Evolutionary conservation across 2,113 vertebrate genomes (phyloP).

Genomic region (Apistogramma diplotaenia): DNA sequence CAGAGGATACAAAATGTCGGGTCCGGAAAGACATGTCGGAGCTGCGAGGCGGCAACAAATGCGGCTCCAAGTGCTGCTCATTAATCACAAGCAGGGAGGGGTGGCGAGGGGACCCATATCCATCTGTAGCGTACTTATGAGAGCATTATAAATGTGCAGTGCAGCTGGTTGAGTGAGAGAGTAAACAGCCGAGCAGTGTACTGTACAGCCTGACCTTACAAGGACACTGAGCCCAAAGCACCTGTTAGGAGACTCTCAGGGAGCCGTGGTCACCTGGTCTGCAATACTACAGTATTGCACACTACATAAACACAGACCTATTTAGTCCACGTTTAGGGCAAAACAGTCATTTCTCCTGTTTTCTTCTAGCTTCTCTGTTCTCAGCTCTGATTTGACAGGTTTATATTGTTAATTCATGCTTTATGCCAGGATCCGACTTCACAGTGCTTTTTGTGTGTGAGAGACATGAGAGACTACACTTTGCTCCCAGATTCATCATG

Average conservation of each 20-base stretch:
- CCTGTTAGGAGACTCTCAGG: conserved; percentile 55
- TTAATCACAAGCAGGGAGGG: conserved; percentile 71
- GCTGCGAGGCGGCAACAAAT: conserved; percentile 65
- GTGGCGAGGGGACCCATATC: conserved; percentile 51
- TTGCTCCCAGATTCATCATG: not conserved
- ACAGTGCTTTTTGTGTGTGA: not conserved
- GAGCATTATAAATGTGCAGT: conserved; percentile 64
- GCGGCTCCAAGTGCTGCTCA: conserved; percentile 66
- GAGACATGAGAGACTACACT: not conserved
- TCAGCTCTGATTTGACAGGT: not conserved
- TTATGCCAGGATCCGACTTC: not conserved
- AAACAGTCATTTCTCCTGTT: not conserved
- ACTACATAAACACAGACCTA: not conserved
- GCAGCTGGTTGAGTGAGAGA: conserved; percentile 61
- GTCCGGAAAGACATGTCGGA: conserved; percentile 65
- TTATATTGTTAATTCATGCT: not conserved
- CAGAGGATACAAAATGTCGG: conserved; percentile 71
- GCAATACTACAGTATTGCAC: not conserved
- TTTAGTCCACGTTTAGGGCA: not conserved
- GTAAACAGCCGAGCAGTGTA: conserved; percentile 53
- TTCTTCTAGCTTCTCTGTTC: not conserved
- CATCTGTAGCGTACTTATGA: conserved; percentile 69
- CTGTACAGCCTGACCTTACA: conserved; percentile 60
- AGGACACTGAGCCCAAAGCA: conserved; percentile 63
- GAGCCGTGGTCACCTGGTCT: conserved; percentile 34